Evolutionary conservation across 2,888 invertebrate genomes (phyloP), one percentile per base, ranked within the genome.

Genomic region (Spodoptera exigua): DNA sequence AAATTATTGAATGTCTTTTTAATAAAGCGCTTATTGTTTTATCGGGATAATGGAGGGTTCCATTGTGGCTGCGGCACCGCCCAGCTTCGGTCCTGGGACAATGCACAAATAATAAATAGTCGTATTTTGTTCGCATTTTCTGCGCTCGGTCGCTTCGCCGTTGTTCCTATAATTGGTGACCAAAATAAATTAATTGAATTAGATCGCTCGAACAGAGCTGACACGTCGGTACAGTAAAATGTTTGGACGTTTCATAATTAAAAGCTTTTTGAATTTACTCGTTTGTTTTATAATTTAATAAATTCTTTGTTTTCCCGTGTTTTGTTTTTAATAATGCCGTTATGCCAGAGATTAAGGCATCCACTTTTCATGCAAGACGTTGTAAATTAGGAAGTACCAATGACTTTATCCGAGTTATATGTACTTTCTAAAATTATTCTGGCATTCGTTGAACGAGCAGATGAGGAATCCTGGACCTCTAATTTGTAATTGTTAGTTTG

Each of bases 1-100:
- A 92, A 92, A 92, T 92, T 90, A 90, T 84, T 90, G 91, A 93
- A 93, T 92, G 92, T 93, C 93, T 93, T 93, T 93, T 93, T 93
- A 94, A 94, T 94, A 94, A 91, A 91, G 90, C 83, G 84, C 83
- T 85, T 88, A 93, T 94, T 94, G 94, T 94, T 94, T 94, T 93
- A 93, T 85, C 84, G 74, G 82, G 64, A 92, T 91, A 93, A 93
- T 91, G 88, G 92, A 59, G 77, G 74, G 81, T 75, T 68, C 85
- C 79, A 87, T 92, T 92, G 92, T 92, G 80, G 80, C 59, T 59
- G 69, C 67, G 83, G 85, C 87, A 82, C 90, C 92, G 92, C 93
- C 93, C 92, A 82, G 83, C 71, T 72, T 87, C 79, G 84, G 82
- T 85, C 77, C 78, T 71, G 77, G 80, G 85, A 87, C 93, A 93